Percentiles rank a stretch among this genome's conserved stretches.
These are phyloP conservation scores for Sinella curviseta DNA, from an alignment of 1,140 invertebrate species.

Conservation along the genomic window DNA sequence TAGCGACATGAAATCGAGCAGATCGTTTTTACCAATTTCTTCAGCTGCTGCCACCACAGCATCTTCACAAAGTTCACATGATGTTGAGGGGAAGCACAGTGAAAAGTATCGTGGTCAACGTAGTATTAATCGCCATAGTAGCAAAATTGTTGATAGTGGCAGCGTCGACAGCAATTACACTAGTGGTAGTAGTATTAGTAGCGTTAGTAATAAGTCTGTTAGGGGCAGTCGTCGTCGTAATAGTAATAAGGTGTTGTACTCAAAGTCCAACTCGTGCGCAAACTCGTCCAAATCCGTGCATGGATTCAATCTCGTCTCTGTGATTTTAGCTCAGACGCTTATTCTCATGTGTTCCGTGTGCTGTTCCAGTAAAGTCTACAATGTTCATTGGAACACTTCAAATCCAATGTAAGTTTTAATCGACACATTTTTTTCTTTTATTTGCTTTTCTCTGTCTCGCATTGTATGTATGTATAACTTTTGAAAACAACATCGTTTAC, in stretches of 20 bases:
- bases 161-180: not conserved
- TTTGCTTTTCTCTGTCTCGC: not conserved
- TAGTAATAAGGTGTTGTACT: not conserved
- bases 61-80: no score
- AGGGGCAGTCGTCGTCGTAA: not conserved
- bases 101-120: no score
- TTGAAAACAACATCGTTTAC: no score
- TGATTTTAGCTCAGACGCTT: constrained; percentile 41
- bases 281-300: constrained; percentile 12
- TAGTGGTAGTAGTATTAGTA: not conserved
- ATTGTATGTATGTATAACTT: not conserved
- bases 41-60: not conserved
- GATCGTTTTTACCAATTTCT: not conserved
- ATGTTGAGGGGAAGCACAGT: no score
- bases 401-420: constrained; percentile 56
- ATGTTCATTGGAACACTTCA: constrained; percentile 57
- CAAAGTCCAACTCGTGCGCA: not conserved
- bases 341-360: constrained; percentile 44
- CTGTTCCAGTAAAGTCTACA: constrained; percentile 51
- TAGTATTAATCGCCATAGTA: not conserved
- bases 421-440: constrained; percentile 31
- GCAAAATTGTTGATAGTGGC: not conserved
- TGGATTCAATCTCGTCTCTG: constrained; percentile 22
- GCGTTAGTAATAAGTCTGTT: not conserved
- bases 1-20: no score